phyloP scores from a whole-genome alignment of 1,140 invertebrate species.

The Physella acuta region DNA sequence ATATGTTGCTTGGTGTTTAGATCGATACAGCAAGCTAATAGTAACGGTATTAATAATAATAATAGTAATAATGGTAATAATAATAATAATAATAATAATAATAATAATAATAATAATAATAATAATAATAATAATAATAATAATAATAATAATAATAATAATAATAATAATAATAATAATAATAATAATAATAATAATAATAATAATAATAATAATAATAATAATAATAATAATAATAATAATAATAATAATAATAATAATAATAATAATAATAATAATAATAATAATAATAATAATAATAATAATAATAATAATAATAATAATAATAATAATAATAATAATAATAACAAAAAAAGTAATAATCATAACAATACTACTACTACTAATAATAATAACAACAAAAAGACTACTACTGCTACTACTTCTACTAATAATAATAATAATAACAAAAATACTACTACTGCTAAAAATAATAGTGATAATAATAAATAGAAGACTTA shows the following conservation, averaged over 20 bases:
- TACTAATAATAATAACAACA: too few species aligned
- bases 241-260: background rate
- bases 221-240: constrained; percentile 1
- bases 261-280: background rate
- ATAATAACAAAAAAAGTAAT: too few species aligned
- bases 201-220: background rate
- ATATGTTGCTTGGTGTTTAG: too few species aligned
- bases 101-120: background rate
- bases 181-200: constrained; percentile 2
- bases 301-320: background rate
- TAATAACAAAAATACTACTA: background rate
- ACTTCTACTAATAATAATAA: too few species aligned
- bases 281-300: constrained; percentile 1
- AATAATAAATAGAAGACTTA: background rate
- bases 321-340: constrained; percentile 3
- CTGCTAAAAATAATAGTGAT: background rate
- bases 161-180: constrained; percentile 1
- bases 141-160: constrained; percentile 3
- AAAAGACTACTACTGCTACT: too few species aligned
- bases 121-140: background rate
- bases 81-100: constrained; percentile 7
- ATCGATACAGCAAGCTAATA: too few species aligned
- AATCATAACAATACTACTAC: background rate
- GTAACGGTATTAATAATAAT: constrained; percentile 4
- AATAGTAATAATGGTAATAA: constrained; percentile 4